Base-by-base conservation (phyloP, 2,888 invertebrate species). In the Amblyjoppa proteus region DNA sequence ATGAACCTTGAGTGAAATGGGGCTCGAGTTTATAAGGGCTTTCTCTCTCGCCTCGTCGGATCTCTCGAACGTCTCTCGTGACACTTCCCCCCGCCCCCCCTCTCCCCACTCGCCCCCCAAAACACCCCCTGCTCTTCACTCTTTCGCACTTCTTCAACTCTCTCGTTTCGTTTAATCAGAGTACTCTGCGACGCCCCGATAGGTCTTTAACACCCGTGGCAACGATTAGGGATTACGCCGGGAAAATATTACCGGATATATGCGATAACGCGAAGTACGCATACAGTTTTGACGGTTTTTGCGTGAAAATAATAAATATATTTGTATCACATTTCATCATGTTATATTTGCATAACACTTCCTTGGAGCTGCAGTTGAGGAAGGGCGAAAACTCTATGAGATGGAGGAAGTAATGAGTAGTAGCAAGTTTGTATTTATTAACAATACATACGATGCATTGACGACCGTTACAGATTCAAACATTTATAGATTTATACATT, bases 1-100 rank as follows among this genome's bases (percentile, higher is more conserved):
- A 94, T 94, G 94, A 94, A 94, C 94, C 92, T 93, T 92, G 90
- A 91, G 92, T 89, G 93, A 93, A 93, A 94, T 93, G 94, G 93
- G 92, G 91, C 93, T 93, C 92, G 92, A 94, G 93, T 93, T 93
- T 93, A 92, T 93, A 93, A 93, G 93, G 90, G 90, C 90, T 84
- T 85, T 87, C 83, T 87, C 85, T 77, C 81, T 73, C 84, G 76
- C 81, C 75, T 82, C 80, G 73, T 84, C 74, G 80, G 82, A 81
- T 70, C 83, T 88, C 70, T 16, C 83, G 41, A 83, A 77, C 77
- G 31, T 81, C 41, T 81, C 58, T 73, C 77, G 73, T 76, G 64
- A 83, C 83, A 83, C 70, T 53, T 81, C 69, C 61, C 58, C 58
- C 83, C 69, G 53, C 58, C 61, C 64, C 58, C 53, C 3, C 68